Evolutionary conservation across 2,888 invertebrate genomes (phyloP), one percentile per base, ranked within the genome.

Genomic region (Antheraea yamamai): DNA sequence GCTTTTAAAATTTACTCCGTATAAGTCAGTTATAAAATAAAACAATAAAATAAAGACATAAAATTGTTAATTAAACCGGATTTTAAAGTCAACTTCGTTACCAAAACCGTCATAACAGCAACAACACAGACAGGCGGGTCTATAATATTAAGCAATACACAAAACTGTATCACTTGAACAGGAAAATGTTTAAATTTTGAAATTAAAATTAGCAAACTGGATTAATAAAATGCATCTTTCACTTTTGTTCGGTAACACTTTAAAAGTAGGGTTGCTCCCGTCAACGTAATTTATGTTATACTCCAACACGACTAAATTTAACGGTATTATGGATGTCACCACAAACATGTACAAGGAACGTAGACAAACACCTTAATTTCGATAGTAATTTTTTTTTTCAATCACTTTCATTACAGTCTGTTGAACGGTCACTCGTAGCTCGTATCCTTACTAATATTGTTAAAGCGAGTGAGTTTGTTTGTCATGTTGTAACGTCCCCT

Each of bases 161-260:
- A 66, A 16, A 61, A 61, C n/a, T 61, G n/a, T 66, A 30, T 30
- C 64, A 30, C 64, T 30, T 66, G 26, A 66, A 6, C 64, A 66
- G 30, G 30, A 66, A 30, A 66, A 66, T 66, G 30, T 66, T 66
- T 66, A 20, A 12, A 66, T 66, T 66, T 66, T 66, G 64, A 70
- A 70, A 70, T 70, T 70, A n/a, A 70, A 39, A 39, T 39, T 70
- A 20, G 70, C 39, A 70, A 70, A 39, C 70, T 39, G 39, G 39
- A 39, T 70, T 39, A 35, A 39, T 39, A 70, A 39, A 66, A 66
- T 30, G 64, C 35, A 55, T 70, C 70, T 72, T 74, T 74, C 74
- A 68, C 74, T 75, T 75, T 26, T 61, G 52, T 75, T 75, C 72
- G 72, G 72, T 61, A 75, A 75, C 14, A n/a, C 68, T 4, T 47